Evolutionary conservation across 2,888 invertebrate species (phyloP), one percentile per base, ranked within the genome.

Genomic region (Exephanes ischioxanthus): DNA sequence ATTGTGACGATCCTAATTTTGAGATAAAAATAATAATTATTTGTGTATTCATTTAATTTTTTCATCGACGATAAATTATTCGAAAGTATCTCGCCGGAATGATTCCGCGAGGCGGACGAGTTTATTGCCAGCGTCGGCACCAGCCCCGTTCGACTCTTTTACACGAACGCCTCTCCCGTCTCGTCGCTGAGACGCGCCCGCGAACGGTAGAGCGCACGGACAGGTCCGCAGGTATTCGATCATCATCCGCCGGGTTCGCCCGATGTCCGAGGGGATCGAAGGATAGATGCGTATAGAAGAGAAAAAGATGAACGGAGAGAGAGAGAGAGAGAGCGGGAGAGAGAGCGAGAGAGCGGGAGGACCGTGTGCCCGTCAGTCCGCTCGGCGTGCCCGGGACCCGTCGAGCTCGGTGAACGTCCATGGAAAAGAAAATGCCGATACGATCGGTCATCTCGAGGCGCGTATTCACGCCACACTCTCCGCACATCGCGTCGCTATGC

Each of bases 381-480:
- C 79, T 86, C 88, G 88, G 87, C 87, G 86, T 85, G 87, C 81
- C 86, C 84, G 84, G 89, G 84, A 80, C 53, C 53, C 73, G 55
- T 19, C 67, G 63, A 66, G 61, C 75, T 48, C 75, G 88, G 90
- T 89, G 89, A 91, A 89, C 87, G 90, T 88, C 87, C 89, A 84
- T 81, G 70, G 86, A 85, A 87, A 90, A 87, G 88, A 87, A 86
- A 89, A 87, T 87, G 85, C 85, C 91, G 89, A 88, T 90, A 71
- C 85, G 90, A 91, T 91, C 91, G 91, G 89, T 91, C 90, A 91
- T 91, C 88, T 85, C 70, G 68, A 80, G 33, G 72, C 83, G 75
- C 78, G 79, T 71, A 85, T 80, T 80, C 80, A 68, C 86, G 61
- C 71, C 71, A 53, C 51, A 33, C 75, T 72, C 75, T 72, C 72